Evolutionary conservation across 1,140 invertebrate genomes (phyloP).

Genomic region (Pseudobourletiella spinata): DNA sequence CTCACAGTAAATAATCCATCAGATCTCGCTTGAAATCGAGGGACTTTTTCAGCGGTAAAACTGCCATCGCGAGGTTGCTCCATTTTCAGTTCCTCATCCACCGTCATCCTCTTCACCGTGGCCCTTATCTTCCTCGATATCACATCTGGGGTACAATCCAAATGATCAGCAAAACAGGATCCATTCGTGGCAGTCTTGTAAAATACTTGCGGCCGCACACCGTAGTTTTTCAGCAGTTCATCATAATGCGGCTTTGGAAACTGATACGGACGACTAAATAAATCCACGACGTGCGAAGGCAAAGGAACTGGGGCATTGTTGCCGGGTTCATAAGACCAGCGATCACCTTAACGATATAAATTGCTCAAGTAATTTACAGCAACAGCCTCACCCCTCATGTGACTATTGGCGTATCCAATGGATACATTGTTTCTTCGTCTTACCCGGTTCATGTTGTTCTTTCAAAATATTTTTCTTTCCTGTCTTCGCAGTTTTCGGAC

Average conservation of each 20-base stretch:
- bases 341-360: too few species aligned
- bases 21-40: too few species aligned
- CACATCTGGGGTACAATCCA: background rate
- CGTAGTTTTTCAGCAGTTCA: background rate
- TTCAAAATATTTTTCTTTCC: too few species aligned
- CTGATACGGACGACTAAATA: background rate
- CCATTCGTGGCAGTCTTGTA: background rate
- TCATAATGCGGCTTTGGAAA: background rate
- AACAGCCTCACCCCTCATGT: too few species aligned
- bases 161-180: background rate
- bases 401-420: too few species aligned
- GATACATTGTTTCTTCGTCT: too few species aligned
- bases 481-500: too few species aligned
- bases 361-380: too few species aligned
- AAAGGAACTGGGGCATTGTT: background rate
- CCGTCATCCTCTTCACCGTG: background rate
- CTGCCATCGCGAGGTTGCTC: background rate
- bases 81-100: background rate
- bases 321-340: too few species aligned
- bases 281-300: background rate
- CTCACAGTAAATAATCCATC: background rate
- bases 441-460: too few species aligned
- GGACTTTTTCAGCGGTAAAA: too few species aligned
- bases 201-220: background rate
- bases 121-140: background rate